Base-by-base conservation (phyloP, 2,888 invertebrate genomes). In the Kuschelorhynchus macadamiae region DNA sequence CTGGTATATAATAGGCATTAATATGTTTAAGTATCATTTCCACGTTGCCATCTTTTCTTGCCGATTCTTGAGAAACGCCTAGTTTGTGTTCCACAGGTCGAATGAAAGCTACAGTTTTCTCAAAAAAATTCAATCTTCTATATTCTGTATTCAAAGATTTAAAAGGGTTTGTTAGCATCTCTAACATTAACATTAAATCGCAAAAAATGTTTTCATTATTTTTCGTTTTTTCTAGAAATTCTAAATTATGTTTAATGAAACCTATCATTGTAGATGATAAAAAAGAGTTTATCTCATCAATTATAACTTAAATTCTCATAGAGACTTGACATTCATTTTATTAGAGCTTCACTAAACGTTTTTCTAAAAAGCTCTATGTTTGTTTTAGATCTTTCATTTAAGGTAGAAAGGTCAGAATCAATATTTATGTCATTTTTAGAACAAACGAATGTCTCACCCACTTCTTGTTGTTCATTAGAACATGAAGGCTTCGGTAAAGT, bases 81-180 rank as follows among this genome's bases (percentile, higher is more conserved):
- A 67, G 9, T 11, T 1, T 41, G 36, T 49, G 61, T 8, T 33
- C 30, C 12, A 32, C 16, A 9, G 62, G 57, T 8, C 21, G 39
- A 16, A 66, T 53, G 1, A 61, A 33, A 61, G n/a, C 41, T 20
- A 17, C 9, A 30, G 52, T 42, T 9, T 62, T 53, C 59, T 63
- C 41, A 16, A 68, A 56, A 47, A 50, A 62, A 8, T 52, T 11
- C 8, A 59, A 32, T 14, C 63, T 18, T 39, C 46, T 68, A 16
- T 63, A 63, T 53, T 68, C 63, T 9, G 68, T 59, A 18, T 68
- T 36, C 1, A 57, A 39, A 8, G 11, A 30, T 17, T 41, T 49
- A 36, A 67, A 67, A 20, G 53, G 32, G 14, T 11, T 53, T 41
- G 42, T 18, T 21, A 67, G 42, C 9, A 36, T 32, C 2, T 12